Evolutionary conservation across 2,797 vertebrate species (phyloP), one percentile per base, ranked within the genome.

Genomic region (Helostoma temminkii): DNA sequence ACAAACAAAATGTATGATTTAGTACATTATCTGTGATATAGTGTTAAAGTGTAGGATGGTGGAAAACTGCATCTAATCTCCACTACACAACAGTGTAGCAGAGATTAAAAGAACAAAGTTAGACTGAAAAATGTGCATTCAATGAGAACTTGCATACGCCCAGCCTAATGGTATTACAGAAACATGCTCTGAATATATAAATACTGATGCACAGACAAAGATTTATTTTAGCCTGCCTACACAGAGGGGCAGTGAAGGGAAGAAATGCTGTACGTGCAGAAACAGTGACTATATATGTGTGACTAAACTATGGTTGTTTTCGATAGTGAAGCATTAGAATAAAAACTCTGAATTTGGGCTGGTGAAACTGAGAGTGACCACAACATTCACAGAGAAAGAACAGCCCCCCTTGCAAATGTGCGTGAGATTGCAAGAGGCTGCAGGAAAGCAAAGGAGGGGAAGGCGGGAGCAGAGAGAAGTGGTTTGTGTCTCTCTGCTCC

Each of bases 241-340:
- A 88, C 67, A 84, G 87, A 90, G 81, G 84, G 87, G 80, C 88
- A 19, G 16, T 87, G n/a, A n/a, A n/a, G n/a, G n/a, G n/a, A n/a
- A n/a, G n/a, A n/a, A n/a, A n/a, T n/a, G n/a, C n/a, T n/a, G n/a
- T n/a, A n/a, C n/a, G n/a, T n/a, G n/a, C n/a, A n/a, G n/a, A n/a
- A n/a, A n/a, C n/a, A n/a, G n/a, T n/a, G n/a, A n/a, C n/a, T n/a
- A n/a, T n/a, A 94, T 91, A 85, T 80, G 87, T 88, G 88, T 89
- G 89, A 92, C 78, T 69, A 74, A 74, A 88, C 90, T 52, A 77
- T 87, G 80, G 76, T 73, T 83, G 78, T 76, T 80, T 74, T 90
- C 79, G 85, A 59, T n/a, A 58, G 77, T 73, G 61, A 65, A 80
- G 66, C 52, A 34, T 52, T 41, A 61, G 12, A 28, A 53, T 47